phyloP scores from a whole-genome alignment of 1,140 invertebrate genomes.

The Drosophila yakuba region DNA sequence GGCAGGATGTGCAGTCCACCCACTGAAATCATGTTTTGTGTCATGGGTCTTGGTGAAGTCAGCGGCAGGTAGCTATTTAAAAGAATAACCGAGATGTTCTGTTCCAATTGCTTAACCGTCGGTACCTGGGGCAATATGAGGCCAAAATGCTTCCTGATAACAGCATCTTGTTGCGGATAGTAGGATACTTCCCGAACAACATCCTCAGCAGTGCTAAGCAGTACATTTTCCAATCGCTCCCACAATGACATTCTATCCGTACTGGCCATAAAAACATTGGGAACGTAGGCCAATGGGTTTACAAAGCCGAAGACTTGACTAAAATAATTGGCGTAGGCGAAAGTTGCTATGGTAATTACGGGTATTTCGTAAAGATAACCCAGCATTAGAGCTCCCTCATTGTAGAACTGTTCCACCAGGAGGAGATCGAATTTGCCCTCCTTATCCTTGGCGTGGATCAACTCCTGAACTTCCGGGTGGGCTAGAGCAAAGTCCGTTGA shows the following conservation, averaged over 20 bases:
- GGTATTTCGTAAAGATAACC: not conserved
- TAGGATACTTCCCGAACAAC: not conserved
- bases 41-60: not conserved
- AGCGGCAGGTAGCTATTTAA: not conserved
- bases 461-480: not conserved
- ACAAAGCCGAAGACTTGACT: not conserved
- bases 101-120: not conserved
- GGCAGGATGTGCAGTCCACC: slow-evolving; percentile 3
- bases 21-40: not conserved
- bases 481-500: not conserved
- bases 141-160: not conserved
- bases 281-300: not conserved
- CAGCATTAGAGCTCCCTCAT: not conserved
- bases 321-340: not conserved
- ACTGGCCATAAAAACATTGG: not conserved
- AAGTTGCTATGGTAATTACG: not conserved
- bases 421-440: not conserved
- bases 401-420: not conserved
- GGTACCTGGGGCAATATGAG: not conserved
- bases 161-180: not conserved
- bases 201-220: not conserved
- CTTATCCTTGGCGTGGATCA: not conserved
- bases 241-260: slow-evolving; percentile 1
- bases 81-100: not conserved
- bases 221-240: not conserved